Percentiles rank a stretch among this genome's conserved stretches.
These are phyloP conservation scores for Ariolimax columbianus DNA, from an alignment of 2,888 invertebrate species.

Conservation along the genomic window DNA sequence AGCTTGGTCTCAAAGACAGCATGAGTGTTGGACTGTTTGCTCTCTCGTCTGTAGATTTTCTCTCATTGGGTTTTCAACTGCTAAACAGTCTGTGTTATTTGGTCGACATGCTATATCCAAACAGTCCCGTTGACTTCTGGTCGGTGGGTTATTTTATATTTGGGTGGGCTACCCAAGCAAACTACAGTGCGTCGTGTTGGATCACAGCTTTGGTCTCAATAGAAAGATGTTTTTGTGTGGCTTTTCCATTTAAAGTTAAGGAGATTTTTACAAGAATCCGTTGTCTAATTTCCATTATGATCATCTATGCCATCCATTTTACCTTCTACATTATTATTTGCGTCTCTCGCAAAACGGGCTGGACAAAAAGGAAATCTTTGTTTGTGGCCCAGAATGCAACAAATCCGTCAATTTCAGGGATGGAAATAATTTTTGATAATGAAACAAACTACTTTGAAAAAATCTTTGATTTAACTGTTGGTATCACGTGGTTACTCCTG, in stretches of 20 bases:
- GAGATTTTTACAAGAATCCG: conserved; percentile 11
- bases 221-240: conserved; percentile 45
- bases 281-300: not conserved
- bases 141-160: not conserved
- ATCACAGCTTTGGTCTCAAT: conserved; percentile 27
- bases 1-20: conserved; percentile 40
- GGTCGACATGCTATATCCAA: not conserved
- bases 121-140: not conserved
- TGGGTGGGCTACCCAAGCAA: not conserved
- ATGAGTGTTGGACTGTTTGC: conserved; percentile 43
- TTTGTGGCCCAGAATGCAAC: not conserved
- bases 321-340: conserved; percentile 6
- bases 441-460: conserved; percentile 1
- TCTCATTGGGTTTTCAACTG: not conserved
- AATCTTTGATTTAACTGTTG: conserved; percentile 2
- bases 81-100: not conserved
- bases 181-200: conserved; percentile 29
- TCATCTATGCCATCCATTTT: conserved; percentile 8
- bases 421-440: not conserved
- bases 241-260: conserved; percentile 33
- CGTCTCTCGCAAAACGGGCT: not conserved
- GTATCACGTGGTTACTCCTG: not conserved
- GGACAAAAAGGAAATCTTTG: not conserved
- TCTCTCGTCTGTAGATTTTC: conserved; percentile 38
- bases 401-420: not conserved